Conservation (phyloP, 2,797 vertebrate genomes). For the Perodicticus potto region DNA sequence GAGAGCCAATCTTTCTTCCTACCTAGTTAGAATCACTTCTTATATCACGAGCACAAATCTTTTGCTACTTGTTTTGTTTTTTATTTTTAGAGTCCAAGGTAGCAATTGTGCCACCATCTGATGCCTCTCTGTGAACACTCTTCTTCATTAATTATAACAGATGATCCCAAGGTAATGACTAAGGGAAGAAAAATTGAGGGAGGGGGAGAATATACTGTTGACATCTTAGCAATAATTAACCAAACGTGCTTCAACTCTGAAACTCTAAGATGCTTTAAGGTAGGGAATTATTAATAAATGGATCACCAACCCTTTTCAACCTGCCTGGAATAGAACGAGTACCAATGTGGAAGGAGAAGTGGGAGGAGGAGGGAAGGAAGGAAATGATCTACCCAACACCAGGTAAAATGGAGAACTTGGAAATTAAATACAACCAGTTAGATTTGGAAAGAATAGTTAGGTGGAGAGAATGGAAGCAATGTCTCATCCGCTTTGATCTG, state of each 20-base stretch:
- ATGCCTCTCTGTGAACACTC: not conserved
- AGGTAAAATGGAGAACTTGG: not conserved
- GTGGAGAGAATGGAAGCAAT: not conserved
- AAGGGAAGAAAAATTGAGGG: not conserved
- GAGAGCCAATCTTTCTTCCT: constrained; percentile 74
- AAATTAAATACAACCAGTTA: not conserved
- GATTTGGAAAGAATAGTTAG: not conserved
- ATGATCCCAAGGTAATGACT: not conserved
- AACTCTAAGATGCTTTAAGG: constrained; percentile 7
- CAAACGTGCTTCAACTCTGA: not conserved
- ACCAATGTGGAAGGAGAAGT: not conserved
- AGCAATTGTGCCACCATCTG: constrained; percentile 37
- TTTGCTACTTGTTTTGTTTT: not conserved
- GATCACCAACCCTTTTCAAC: not conserved
- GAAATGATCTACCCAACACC: constrained; percentile 27
- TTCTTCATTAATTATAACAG: constrained; percentile 37
- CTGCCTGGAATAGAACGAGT: not conserved
- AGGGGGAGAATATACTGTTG: not conserved
- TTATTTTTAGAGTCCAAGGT: not conserved
- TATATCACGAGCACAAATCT: constrained; percentile 62
- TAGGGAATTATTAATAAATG: not conserved
- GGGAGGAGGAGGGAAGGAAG: not conserved
- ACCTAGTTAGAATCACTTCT: constrained; percentile 76
- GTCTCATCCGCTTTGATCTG: not conserved
- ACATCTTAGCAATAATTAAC: constrained; percentile 50